Percentiles rank a stretch among this genome's conserved stretches.
Conservation (phyloP, 2,888 invertebrate genomes). For the Phalera bucephala region DNA sequence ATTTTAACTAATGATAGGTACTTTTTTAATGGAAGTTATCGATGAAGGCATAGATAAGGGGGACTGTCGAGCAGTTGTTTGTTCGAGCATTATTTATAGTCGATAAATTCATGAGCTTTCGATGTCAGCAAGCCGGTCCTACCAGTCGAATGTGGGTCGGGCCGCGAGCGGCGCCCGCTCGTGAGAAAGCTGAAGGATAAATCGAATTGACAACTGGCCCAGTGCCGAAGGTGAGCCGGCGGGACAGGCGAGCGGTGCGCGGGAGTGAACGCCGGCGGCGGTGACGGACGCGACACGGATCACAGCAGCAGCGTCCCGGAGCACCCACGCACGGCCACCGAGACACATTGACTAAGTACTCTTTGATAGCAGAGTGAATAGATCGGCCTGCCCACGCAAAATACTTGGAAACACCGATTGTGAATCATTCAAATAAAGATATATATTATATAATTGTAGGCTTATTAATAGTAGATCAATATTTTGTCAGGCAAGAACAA, state of each 20-base stretch:
- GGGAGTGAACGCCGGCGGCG: background rate
- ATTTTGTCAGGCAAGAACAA: too few relatives aligned
- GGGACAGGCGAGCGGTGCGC: background rate
- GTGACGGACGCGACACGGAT: background rate
- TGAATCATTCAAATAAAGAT: too few relatives aligned
- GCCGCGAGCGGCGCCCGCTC: background rate
- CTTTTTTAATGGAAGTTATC: conserved; percentile 1
- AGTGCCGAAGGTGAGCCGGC: background rate
- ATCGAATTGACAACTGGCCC: background rate
- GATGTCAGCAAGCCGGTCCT: conserved; percentile 9
- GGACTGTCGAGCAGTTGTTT: background rate
- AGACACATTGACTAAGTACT: background rate
- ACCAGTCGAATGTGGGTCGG: conserved; percentile 17
- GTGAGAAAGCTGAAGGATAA: conserved; percentile 20
- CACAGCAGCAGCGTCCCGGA: background rate
- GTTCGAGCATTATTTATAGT: conserved; percentile 4
- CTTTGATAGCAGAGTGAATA: too few relatives aligned
- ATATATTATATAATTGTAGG: too few relatives aligned
- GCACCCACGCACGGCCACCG: background rate
- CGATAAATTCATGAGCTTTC: conserved; percentile 15
- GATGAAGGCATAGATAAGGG: conserved; percentile 4
- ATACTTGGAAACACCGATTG: too few relatives aligned
- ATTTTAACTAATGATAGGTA: background rate
- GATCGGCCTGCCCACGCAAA: too few relatives aligned
- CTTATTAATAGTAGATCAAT: too few relatives aligned